Evolutionary conservation across 1,140 invertebrate species (phyloP).

Genomic region (Magallana angulata): DNA sequence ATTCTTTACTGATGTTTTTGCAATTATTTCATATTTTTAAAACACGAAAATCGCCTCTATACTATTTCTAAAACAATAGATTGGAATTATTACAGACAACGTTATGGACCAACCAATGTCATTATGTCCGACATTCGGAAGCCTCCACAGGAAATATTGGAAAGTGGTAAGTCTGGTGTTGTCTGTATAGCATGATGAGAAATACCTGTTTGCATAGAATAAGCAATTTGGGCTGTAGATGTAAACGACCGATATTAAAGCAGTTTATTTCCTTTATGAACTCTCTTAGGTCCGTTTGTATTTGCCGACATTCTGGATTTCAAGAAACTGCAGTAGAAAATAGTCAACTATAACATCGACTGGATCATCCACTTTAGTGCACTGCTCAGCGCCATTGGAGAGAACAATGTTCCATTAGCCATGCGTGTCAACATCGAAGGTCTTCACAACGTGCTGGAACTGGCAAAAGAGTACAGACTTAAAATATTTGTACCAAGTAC

Average conservation of each 20-base stretch:
- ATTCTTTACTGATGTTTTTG: no score
- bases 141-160: conserved; percentile 85
- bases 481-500: conserved; percentile 95
- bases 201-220: no score
- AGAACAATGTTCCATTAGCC: conserved; percentile 93
- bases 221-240: no score
- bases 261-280: no score
- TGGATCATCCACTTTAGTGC: conserved; percentile 96
- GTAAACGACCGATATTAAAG: no score
- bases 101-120: conserved; percentile 91
- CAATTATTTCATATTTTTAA: no score
- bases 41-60: no score
- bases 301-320: conserved; percentile 95
- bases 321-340: conserved; percentile 92
- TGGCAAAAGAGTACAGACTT: conserved; percentile 92
- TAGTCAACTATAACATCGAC: conserved; percentile 92
- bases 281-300: conserved; percentile 87
- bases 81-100: conserved; percentile 82
- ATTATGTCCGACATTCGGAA: conserved; percentile 94
- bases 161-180: conserved; percentile 79
- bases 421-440: conserved; percentile 91
- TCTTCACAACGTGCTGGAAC: conserved; percentile 94
- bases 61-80: no score
- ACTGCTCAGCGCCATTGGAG: conserved; percentile 92
- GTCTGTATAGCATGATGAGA: no score